Base-by-base conservation (phyloP, 2,888 invertebrate genomes). In the Linnaemya tessellans region DNA sequence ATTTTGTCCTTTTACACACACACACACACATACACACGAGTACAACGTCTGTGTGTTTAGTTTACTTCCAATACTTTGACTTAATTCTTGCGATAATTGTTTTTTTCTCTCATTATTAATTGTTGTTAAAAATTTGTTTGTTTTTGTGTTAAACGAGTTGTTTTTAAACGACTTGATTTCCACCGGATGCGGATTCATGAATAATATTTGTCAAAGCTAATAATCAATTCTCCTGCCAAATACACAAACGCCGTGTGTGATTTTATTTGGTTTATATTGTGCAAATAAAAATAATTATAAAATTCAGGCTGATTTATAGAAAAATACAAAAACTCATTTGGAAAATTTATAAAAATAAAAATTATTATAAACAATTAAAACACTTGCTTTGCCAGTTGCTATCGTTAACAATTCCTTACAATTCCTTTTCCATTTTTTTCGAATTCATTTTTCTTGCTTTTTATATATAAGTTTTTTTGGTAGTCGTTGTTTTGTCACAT, bases 171-270 rank as follows among this genome's bases (percentile, higher is more conserved):
- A 20, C 38, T 74, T 73, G 78, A 83, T 35, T 46, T 62, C 56
- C n/a, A 25, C 25, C 3, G 10, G 25, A 58, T 58, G 58, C 15
- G 56, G 25, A 58, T 65, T 73, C 8, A 49, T 18, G 11, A 38
- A 67, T 46, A 80, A 80, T n/a, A n/a, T n/a, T 82, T 86, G 86
- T 70, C 86, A 84, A 86, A 86, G 86, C 86, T 86, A 86, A 86
- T 86, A 71, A 84, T 68, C 71, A 58, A 65, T 58, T 62, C 30
- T 71, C 9, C 22, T 74, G 67, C 13, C 41, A 77, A 49, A 75
- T 18, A 70, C 20, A 54, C 58, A 41, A 68, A 60, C 15, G n/a
- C 22, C 49, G 3, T 43, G 56, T 68, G 51, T 30, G 64, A 13
- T 46, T 51, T 60, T 43, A 71, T 56, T 56, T 41, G 54, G 25